Conservation (phyloP, 2,888 invertebrate genomes). For the Tineola bisselliella region DNA sequence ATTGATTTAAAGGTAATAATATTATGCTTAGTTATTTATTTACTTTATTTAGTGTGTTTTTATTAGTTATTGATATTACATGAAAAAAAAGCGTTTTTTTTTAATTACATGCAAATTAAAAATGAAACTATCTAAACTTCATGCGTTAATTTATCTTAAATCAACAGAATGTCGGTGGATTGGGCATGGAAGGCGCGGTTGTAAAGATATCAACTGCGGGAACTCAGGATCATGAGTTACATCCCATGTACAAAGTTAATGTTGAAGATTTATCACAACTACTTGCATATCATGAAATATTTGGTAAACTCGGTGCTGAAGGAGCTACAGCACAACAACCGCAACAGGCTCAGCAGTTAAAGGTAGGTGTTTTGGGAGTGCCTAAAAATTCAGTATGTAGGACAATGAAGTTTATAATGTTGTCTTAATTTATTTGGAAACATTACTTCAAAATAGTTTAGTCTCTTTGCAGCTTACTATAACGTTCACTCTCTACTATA, state of each 20-base stretch:
- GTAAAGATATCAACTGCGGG: constrained; percentile 75
- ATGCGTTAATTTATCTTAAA: too few species aligned
- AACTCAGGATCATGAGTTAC: constrained; percentile 76
- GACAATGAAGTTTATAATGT: too few species aligned
- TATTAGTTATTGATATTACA: too few species aligned
- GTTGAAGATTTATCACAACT: constrained; percentile 87
- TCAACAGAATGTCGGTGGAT: constrained; percentile 45
- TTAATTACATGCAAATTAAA: background rate
- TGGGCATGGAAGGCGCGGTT: constrained; percentile 75
- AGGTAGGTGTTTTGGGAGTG: too few species aligned
- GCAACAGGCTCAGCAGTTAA: constrained; percentile 30
- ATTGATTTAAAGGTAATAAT: constrained; percentile 51
- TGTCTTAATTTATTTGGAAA: too few species aligned
- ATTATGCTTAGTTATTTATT: background rate
- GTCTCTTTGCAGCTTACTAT: too few species aligned
- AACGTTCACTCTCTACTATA: too few species aligned
- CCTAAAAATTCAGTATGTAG: too few species aligned
- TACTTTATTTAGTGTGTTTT: too few species aligned
- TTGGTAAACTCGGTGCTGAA: constrained; percentile 54
- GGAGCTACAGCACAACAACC: constrained; percentile 33
- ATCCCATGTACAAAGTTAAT: constrained; percentile 83
- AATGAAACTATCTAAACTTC: too few species aligned
- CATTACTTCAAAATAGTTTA: too few species aligned
- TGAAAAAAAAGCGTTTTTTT: too few species aligned
- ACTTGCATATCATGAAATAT: constrained; percentile 87